Conservation (phyloP, 2,888 invertebrate genomes). For the Heteromyza rotundicornis region DNA sequence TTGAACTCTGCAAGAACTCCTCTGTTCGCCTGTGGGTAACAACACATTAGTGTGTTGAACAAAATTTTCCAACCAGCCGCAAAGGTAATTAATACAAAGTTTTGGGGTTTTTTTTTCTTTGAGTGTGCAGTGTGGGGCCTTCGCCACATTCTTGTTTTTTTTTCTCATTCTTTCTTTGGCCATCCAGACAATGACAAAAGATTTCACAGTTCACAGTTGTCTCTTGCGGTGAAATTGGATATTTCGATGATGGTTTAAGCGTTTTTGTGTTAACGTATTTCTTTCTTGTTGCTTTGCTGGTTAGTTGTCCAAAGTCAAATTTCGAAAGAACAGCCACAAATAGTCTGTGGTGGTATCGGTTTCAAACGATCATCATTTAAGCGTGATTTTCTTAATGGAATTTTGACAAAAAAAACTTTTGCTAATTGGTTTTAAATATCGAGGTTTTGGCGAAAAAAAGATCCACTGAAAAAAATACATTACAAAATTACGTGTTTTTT, state of each 20-base stretch:
- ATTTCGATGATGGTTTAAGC: slow-evolving; percentile 38
- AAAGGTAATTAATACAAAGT: too few species aligned
- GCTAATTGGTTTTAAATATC: slow-evolving; percentile 2
- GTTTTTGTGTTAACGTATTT: slow-evolving; percentile 30
- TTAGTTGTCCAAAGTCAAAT: too few species aligned
- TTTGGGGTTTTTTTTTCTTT: too few species aligned
- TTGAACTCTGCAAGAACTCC: too few species aligned
- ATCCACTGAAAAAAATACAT: too few species aligned
- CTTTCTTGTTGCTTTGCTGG: too few species aligned
- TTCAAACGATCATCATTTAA: neutral
- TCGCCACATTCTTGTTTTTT: too few species aligned
- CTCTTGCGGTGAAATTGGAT: slow-evolving; percentile 31
- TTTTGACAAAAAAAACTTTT: neutral
- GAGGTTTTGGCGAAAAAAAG: neutral
- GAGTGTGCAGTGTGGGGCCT: too few species aligned
- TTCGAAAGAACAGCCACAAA: neutral
- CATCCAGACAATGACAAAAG: slow-evolving; percentile 3
- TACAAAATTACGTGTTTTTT: neutral
- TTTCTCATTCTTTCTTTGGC: neutral
- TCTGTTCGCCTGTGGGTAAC: too few species aligned
- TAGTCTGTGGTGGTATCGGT: neutral
- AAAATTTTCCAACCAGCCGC: too few species aligned
- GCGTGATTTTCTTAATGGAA: too few species aligned
- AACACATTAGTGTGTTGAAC: too few species aligned
- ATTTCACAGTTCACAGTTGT: slow-evolving; percentile 1